Evolutionary conservation across 1,140 invertebrate genomes (phyloP), one percentile per base, ranked within the genome.

Genomic region (Acyrthosiphon pisum): DNA sequence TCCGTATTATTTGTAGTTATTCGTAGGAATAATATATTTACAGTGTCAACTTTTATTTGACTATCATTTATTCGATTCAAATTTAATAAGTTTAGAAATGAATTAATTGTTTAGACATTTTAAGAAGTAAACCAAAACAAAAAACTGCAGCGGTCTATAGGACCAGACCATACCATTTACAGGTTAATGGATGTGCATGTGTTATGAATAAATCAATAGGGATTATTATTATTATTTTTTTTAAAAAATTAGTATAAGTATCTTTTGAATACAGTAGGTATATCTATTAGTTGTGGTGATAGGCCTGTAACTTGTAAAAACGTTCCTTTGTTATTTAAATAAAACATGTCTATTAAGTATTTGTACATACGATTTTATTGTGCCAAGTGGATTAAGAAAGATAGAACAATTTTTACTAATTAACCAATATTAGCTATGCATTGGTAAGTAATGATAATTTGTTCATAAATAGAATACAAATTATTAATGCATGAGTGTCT

Each of bases 401-500:
- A 56, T 89, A 56, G 6, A 89, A 56, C 35, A 89, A 56, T 56
- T 22, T 89, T 89, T 89, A 46, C 9, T 89, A 56, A 89, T 56
- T 56, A 56, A 89, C 48, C 6, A 89, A 56, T 89, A 23, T 89
- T 89, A 56, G 50, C 50, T 89, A 41, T 89, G 88, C 9, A 89
- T 89, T 89, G 50, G 50, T 89, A 56, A 56, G 88, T 89, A 89
- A 56, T 89, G 30, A 89, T 89, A 37, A 87, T 87, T 37, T 56
- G 50, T 41, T 30, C 7, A 48, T 35, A 50, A 89, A 35, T 89
- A 89, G 20, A 46, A 37, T 41, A 56, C n/a, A 89, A 23, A 9
- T 87, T 46, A 48, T 6, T 30, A 87, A 35, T 89, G 46, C n/a
- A 89, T 37, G 20, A 37, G 18, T 23, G 9, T 89, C 48, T 56